Evolutionary conservation across 2,888 invertebrate genomes (phyloP).

Genomic region (Tenthredo notha): DNA sequence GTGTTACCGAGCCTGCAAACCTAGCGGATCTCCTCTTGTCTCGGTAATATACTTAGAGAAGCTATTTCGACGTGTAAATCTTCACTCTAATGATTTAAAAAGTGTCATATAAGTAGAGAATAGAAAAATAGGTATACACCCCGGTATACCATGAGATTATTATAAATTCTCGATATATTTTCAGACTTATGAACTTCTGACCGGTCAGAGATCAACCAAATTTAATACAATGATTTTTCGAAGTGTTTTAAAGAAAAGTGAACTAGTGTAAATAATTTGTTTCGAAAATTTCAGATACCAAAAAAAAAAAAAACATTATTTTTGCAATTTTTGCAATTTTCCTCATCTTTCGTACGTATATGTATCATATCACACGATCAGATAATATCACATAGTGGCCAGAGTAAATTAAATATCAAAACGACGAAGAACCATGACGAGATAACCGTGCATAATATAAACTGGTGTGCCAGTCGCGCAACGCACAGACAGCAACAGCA

Average conservation of each 20-base stretch:
- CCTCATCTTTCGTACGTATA: background rate
- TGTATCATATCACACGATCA: background rate
- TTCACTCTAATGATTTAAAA: background rate
- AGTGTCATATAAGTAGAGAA: background rate
- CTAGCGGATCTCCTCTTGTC: background rate
- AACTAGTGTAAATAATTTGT: too few species aligned
- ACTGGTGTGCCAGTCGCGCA: background rate
- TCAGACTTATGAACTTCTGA: background rate
- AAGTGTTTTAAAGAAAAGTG: background rate
- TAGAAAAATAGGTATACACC: background rate
- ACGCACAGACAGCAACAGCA: background rate
- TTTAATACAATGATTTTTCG: background rate
- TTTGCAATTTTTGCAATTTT: background rate
- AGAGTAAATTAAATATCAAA: background rate
- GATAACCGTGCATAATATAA: conserved; percentile 12
- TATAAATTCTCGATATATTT: background rate
- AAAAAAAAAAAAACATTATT: background rate
- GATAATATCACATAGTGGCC: background rate
- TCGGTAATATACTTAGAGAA: background rate
- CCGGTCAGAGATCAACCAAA: background rate
- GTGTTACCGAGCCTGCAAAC: background rate
- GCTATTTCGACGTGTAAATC: background rate
- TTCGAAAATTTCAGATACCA: background rate
- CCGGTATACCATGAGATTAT: background rate
- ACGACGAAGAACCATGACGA: background rate